phyloP scores from a whole-genome alignment of 2,113 vertebrate genomes.

The Gallinago undulata region DNA sequence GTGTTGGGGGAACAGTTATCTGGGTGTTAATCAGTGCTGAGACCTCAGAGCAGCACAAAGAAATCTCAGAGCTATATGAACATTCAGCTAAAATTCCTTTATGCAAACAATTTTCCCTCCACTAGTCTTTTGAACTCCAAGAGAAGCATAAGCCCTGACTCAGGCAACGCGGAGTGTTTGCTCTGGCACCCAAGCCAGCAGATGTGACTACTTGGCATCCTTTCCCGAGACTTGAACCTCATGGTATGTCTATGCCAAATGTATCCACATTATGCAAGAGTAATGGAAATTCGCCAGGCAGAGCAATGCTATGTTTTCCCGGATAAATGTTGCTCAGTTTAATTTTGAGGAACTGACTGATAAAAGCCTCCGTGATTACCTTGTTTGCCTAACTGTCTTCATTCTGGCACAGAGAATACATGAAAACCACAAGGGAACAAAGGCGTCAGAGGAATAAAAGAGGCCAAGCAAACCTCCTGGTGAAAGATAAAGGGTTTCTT shows the following conservation, averaged over 20 bases:
- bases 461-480: background rate
- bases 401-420: background rate
- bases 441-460: background rate
- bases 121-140: slow-evolving; percentile 55
- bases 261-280: slow-evolving; percentile 66
- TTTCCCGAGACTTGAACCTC: slow-evolving; percentile 57
- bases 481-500: background rate
- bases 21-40: slow-evolving; percentile 16
- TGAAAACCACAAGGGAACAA: background rate
- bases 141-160: slow-evolving; percentile 67
- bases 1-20: background rate
- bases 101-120: background rate
- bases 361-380: slow-evolving; percentile 51
- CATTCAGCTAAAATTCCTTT: slow-evolving; percentile 20
- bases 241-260: slow-evolving; percentile 64
- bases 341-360: slow-evolving; percentile 59
- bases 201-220: slow-evolving; percentile 69
- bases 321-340: slow-evolving; percentile 66
- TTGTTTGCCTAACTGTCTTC: slow-evolving; percentile 32
- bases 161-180: slow-evolving; percentile 48
- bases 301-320: slow-evolving; percentile 58
- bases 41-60: background rate
- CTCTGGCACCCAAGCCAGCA: slow-evolving; percentile 70
- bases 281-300: slow-evolving; percentile 62
- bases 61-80: slow-evolving; percentile 9